These are phyloP conservation scores for Julus scandinavius DNA, from an alignment of 2,888 invertebrate species.

Conservation along the genomic window DNA sequence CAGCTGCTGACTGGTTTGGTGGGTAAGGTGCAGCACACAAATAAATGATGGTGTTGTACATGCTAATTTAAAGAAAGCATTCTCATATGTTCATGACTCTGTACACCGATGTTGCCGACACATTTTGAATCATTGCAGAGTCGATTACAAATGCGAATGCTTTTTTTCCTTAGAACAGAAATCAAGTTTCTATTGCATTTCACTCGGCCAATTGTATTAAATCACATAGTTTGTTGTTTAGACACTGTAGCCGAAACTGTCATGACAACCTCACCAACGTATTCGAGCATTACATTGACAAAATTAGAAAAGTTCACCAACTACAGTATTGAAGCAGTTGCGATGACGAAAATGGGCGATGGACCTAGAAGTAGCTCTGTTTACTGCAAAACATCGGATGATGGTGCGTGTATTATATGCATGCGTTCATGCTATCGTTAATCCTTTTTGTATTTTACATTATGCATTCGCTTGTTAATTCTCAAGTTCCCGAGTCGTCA, in stretches of 20 bases:
- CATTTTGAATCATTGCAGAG: background rate
- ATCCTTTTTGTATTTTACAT: background rate
- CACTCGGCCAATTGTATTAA: background rate
- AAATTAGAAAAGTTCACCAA: slow-evolving; percentile 94
- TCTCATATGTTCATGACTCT: background rate
- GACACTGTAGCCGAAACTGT: slow-evolving; percentile 42
- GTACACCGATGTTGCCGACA: background rate
- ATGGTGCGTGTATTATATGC: slow-evolving; percentile 73
- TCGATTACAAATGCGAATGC: slow-evolving; percentile 3
- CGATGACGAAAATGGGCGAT: slow-evolving; percentile 94
- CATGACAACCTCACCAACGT: slow-evolving; percentile 48
- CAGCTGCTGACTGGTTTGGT: slow-evolving; percentile 93
- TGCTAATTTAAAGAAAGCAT: slow-evolving; percentile 13
- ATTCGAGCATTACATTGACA: slow-evolving; percentile 70
- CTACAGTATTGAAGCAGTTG: slow-evolving; percentile 95
- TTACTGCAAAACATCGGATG: slow-evolving; percentile 94
- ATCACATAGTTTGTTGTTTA: slow-evolving; percentile 8
- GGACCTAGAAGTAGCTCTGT: slow-evolving; percentile 88
- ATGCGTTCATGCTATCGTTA: background rate
- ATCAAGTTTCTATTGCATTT: background rate
- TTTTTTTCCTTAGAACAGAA: background rate
- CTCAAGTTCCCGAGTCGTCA: slow-evolving; percentile 89
- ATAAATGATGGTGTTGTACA: slow-evolving; percentile 50
- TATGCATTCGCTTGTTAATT: slow-evolving; percentile 62
- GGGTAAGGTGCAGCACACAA: slow-evolving; percentile 67